Evolutionary conservation across 2,888 invertebrate genomes (phyloP).

Genomic region (Gastrophysa polygoni): DNA sequence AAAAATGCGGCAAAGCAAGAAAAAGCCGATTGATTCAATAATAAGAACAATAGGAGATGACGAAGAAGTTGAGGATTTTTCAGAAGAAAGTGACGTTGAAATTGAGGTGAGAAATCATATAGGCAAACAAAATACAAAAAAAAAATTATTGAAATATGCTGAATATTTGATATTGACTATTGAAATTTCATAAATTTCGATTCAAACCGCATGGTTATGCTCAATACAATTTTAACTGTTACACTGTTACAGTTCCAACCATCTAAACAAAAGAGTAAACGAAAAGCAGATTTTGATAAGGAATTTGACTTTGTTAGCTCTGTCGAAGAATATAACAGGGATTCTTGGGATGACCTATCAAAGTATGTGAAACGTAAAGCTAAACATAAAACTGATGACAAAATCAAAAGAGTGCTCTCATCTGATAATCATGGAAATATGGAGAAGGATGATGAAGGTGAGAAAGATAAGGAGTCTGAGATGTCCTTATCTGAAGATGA

Average conservation of each 20-base stretch:
- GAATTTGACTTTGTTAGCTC: slow-evolving; percentile 81
- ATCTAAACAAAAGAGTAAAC: slow-evolving; percentile 71
- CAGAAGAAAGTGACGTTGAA: slow-evolving; percentile 82
- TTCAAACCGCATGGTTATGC: not conserved
- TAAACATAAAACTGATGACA: slow-evolving; percentile 82
- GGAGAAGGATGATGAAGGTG: slow-evolving; percentile 59
- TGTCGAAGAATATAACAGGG: slow-evolving; percentile 79
- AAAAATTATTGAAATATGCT: too few relatives aligned
- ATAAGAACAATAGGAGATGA: slow-evolving; percentile 86
- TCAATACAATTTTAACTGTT: slow-evolving; percentile 40
- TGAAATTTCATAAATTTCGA: slow-evolving; percentile 12
- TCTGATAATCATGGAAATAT: slow-evolving; percentile 58
- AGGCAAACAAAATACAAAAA: too few relatives aligned
- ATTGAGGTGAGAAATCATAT: slow-evolving; percentile 77
- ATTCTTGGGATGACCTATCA: slow-evolving; percentile 56
- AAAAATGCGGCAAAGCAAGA: slow-evolving; percentile 13
- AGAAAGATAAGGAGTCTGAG: slow-evolving; percentile 64
- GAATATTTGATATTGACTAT: too few relatives aligned
- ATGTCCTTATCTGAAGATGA: slow-evolving; percentile 79
- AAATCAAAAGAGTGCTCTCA: slow-evolving; percentile 70
- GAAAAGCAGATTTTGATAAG: slow-evolving; percentile 77
- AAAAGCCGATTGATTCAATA: slow-evolving; percentile 50
- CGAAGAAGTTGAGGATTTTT: slow-evolving; percentile 79
- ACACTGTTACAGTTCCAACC: slow-evolving; percentile 75
- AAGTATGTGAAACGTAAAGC: slow-evolving; percentile 67